These are phyloP conservation scores for Helicoverpa assulta DNA, from an alignment of 2,888 invertebrate species.

Conservation along the genomic window DNA sequence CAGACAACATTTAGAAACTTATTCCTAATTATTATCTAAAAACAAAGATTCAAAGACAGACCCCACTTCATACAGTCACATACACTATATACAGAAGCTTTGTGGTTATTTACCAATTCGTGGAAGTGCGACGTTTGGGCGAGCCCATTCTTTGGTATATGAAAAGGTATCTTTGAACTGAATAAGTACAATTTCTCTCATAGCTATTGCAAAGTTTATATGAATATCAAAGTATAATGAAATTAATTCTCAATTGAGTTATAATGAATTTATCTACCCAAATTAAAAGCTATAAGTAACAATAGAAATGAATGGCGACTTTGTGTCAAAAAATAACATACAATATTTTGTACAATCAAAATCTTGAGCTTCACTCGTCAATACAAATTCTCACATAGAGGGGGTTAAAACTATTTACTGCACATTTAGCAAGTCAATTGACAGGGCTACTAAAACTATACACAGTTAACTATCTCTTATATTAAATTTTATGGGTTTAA, in stretches of 20 bases:
- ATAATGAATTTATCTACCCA: slow-evolving; percentile 27
- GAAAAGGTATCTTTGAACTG: slow-evolving; percentile 45
- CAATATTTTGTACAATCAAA: slow-evolving; percentile 53
- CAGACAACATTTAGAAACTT: slow-evolving; percentile 61
- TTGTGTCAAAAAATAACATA: slow-evolving; percentile 38
- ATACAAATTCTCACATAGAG: slow-evolving; percentile 47
- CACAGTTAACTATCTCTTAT: slow-evolving; percentile 3
- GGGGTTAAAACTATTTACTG: slow-evolving; percentile 50
- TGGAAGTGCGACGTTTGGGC: slow-evolving; percentile 44
- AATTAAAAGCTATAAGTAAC: slow-evolving; percentile 27
- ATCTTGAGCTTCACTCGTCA: slow-evolving; percentile 49
- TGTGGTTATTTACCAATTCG: slow-evolving; percentile 36
- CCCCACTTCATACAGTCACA: slow-evolving; percentile 52
- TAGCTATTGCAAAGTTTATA: slow-evolving; percentile 17
- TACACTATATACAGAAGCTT: slow-evolving; percentile 57
- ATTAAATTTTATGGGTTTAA: slow-evolving; percentile 10
- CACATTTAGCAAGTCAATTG: slow-evolving; percentile 47
- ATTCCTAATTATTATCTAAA: slow-evolving; percentile 51
- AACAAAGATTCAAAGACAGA: slow-evolving; percentile 54
- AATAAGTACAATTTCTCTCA: slow-evolving; percentile 39
- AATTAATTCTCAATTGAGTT: slow-evolving; percentile 6
- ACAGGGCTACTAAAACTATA: slow-evolving; percentile 56
- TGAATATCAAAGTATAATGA: slow-evolving; percentile 19
- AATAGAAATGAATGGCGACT: slow-evolving; percentile 41
- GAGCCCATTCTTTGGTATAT: slow-evolving; percentile 55